These are phyloP conservation scores for Drosophila monieri DNA, from an alignment of 2,888 invertebrate species.

Conservation along the genomic window DNA sequence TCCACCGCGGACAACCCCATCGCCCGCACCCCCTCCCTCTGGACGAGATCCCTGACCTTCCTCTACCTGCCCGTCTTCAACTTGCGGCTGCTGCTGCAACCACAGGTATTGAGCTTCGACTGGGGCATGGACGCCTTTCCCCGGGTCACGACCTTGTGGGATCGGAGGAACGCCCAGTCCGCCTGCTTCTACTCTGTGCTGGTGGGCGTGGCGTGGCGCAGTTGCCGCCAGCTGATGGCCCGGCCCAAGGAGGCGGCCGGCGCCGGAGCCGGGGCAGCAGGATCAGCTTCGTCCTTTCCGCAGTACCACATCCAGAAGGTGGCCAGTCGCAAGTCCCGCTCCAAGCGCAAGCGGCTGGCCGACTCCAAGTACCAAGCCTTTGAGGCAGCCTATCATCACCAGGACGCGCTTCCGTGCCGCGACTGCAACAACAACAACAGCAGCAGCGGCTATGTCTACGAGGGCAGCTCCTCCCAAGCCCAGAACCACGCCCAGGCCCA, in stretches of 20 bases:
- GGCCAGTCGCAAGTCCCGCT: constrained; percentile 81
- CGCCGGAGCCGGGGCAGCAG: background rate
- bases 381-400: constrained; percentile 50
- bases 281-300: constrained; percentile 36
- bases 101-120: constrained; percentile 96
- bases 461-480: constrained; percentile 9
- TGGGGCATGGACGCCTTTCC: constrained; percentile 99
- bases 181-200: constrained; percentile 89
- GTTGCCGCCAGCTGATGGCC: constrained; percentile 60
- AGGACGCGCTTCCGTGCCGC: constrained; percentile 57
- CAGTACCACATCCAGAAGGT: constrained; percentile 78
- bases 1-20: constrained; percentile 98
- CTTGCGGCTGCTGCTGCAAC: constrained; percentile 93
- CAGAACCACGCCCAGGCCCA: constrained; percentile 49
- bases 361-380: constrained; percentile 50
- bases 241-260: constrained; percentile 17
- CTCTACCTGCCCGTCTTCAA: constrained; percentile 96
- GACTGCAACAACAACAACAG: constrained; percentile 61
- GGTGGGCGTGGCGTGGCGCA: constrained; percentile 73
- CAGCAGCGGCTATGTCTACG: constrained; percentile 52
- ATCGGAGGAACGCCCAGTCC: constrained; percentile 91
- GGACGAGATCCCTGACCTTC: constrained; percentile 95
- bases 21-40: constrained; percentile 91
- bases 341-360: constrained; percentile 78
- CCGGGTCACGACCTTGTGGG: constrained; percentile 90